Conservation (phyloP, 2,113 vertebrate genomes). For the Oreocharis arfaki region DNA sequence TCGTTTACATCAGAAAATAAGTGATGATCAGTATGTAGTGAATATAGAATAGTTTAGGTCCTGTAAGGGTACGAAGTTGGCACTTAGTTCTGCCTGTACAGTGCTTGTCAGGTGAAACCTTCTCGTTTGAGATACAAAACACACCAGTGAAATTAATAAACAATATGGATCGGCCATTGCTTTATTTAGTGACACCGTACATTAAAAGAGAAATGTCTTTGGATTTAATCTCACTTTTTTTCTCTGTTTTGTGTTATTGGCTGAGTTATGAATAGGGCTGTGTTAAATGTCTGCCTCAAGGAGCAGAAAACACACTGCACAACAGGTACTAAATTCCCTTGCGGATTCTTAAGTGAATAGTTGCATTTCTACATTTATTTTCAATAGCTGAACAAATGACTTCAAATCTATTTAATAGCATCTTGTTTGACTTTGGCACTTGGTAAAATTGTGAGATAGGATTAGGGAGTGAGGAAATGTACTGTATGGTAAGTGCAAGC, state of each 20-base stretch:
- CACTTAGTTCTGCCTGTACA: neutral
- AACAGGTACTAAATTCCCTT: neutral
- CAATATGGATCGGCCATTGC: neutral
- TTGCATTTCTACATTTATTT: neutral
- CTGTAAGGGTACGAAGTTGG: neutral
- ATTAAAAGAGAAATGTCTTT: neutral
- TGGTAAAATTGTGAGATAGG: neutral
- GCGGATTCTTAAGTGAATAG: neutral
- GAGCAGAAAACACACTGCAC: neutral
- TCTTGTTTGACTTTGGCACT: neutral
- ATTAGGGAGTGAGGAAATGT: neutral
- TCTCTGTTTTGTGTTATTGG: neutral
- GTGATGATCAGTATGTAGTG: neutral
- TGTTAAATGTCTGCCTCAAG: neutral
- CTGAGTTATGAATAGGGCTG: neutral
- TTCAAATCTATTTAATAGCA: neutral
- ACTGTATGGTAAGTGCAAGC: fast-evolving
- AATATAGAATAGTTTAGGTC: neutral
- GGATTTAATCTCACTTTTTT: neutral
- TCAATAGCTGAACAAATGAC: neutral
- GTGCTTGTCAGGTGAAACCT: neutral
- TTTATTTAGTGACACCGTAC: neutral
- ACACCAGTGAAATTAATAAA: neutral
- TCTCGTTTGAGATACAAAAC: neutral
- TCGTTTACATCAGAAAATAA: neutral